Percentiles rank a stretch among this genome's conserved stretches.
These are phyloP conservation scores for Danaus melanippus DNA, from an alignment of 1,140 invertebrate genomes.

Conservation along the genomic window DNA sequence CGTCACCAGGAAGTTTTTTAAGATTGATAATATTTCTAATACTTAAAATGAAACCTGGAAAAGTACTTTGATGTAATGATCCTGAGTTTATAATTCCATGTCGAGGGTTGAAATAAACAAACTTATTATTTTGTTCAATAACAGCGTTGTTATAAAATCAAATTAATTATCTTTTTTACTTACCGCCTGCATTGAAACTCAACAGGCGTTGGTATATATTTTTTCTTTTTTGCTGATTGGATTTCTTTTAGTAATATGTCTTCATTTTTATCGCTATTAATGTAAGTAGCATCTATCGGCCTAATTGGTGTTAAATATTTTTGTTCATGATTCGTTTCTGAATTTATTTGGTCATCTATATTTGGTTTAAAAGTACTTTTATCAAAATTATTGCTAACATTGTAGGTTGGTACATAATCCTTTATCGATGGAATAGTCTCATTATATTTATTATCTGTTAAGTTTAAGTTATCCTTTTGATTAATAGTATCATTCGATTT, in stretches of 20 bases:
- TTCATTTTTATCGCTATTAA: conserved; percentile 21
- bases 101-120: too few species aligned
- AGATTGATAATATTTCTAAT: too few species aligned
- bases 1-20: too few species aligned
- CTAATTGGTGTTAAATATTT: not conserved
- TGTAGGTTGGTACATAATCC: not conserved
- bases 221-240: conserved; percentile 41
- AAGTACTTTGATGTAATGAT: too few species aligned
- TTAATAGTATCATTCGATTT: too few species aligned
- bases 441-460: too few species aligned
- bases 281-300: conserved; percentile 5
- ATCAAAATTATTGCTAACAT: not conserved
- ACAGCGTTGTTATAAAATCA: too few species aligned
- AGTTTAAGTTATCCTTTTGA: too few species aligned
- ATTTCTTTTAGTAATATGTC: conserved; percentile 31
- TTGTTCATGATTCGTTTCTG: conserved; percentile 10
- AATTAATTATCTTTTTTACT: conserved; percentile 10
- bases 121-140: too few species aligned
- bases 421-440: too few species aligned
- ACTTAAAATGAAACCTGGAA: too few species aligned
- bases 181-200: conserved; percentile 59
- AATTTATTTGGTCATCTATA: conserved; percentile 7
- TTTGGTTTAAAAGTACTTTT: not conserved
- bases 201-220: conserved; percentile 37
- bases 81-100: too few species aligned